A percentile compares a stretch with the other conserved stretches of the same genome.
Evolutionary conservation across 2,888 invertebrate species (phyloP).

Genomic region (Eulithis testata): DNA sequence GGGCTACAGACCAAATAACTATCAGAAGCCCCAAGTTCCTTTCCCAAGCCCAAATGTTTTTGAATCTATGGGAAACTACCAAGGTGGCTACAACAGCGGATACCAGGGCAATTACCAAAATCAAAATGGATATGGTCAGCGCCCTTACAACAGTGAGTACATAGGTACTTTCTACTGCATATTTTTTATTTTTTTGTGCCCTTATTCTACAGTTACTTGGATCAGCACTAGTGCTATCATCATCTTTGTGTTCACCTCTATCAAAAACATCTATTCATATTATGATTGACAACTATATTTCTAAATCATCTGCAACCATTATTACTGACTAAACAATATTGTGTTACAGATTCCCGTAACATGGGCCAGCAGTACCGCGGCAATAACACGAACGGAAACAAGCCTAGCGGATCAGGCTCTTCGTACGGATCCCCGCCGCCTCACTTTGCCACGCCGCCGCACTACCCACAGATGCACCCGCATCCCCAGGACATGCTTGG

Average conservation of each 20-base stretch:
- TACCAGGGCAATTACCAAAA: conserved; percentile 81
- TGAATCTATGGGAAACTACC: conserved; percentile 84
- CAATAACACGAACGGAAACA: conserved; percentile 68
- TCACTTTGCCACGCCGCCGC: conserved; percentile 76
- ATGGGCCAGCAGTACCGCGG: conserved; percentile 75
- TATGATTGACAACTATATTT: too few relatives aligned
- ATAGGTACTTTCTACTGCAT: neutral
- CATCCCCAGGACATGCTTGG: conserved; percentile 82
- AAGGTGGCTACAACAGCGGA: conserved; percentile 79
- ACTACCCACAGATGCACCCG: conserved; percentile 79
- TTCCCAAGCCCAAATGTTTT: conserved; percentile 85
- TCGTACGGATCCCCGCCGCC: conserved; percentile 81
- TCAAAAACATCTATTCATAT: too few relatives aligned
- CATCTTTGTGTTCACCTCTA: too few relatives aligned
- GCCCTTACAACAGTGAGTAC: conserved; percentile 73
- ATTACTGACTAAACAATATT: conserved; percentile 4
- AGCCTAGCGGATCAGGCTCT: conserved; percentile 73
- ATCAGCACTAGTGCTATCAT: too few relatives aligned
- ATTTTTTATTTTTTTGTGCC: too few relatives aligned
- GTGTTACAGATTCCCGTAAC: conserved; percentile 64
- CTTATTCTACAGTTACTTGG: too few relatives aligned
- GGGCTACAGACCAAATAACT: conserved; percentile 72
- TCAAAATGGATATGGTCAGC: conserved; percentile 78
- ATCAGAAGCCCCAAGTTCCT: conserved; percentile 79
- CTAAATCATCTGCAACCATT: neutral